Base-by-base conservation (phyloP, 2,113 vertebrate genomes). In the Alces alces region DNA sequence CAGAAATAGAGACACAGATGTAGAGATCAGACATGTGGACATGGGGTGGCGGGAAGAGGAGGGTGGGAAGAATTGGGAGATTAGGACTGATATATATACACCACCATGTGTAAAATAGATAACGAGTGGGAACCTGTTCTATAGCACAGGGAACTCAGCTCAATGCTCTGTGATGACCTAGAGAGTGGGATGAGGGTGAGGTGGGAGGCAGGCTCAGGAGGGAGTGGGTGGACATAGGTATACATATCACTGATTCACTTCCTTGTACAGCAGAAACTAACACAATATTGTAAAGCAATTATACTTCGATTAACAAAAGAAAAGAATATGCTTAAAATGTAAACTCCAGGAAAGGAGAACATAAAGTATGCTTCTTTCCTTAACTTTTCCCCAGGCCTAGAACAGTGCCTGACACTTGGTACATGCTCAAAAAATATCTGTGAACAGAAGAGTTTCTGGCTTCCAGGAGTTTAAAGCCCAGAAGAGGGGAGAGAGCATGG, bases 21-120 rank as follows among this genome's bases (percentile, higher is more conserved):
- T 43, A 39, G 39, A 13, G 3, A 43, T 43, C 39, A 43, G 39
- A 43, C 36, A 76, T 27, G 70, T 14, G 70, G 23, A 76, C 23
- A 0, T 43, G 39, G 23, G 6, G 23, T 43, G 11, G 23, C 0
- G 14, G 1, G 21, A 11, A 2, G n/a, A 70, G 4, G 11, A 25
- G 6, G 36, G 36, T 73, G 70, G 70, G 36, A 43, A 39, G 21
- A 25, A 39, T 3, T 39, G 66, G 17, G 27, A 73, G 66, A 73
- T 70, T 70, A 70, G n/a, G 19, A 6, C 6, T 36, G 66, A 70
- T 28, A 36, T 70, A 70, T 36, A 12, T 21, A 36, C n/a, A 70
- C n/a, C 2, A 0, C n/a, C 2, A 39, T 23, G 66, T 70, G 66
- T 1, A 70, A 70, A 70, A 70, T 23, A 2, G 66, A 19, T n/a